These are phyloP conservation scores for Oegoconia quadripuncta DNA, from an alignment of 2,888 invertebrate genomes.

Conservation along the genomic window DNA sequence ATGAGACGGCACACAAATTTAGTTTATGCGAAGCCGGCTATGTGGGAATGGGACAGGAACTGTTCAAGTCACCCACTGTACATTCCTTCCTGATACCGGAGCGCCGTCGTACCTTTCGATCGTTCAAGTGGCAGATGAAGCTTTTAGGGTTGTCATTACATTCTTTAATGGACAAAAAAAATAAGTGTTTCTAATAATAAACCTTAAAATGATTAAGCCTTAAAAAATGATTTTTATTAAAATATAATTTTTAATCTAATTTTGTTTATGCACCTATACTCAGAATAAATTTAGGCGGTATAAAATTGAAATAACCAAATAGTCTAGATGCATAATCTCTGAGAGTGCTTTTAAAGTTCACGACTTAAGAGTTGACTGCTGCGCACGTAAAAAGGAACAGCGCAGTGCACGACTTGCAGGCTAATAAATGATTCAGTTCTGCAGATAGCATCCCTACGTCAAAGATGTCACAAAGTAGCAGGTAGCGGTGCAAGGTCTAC, in stretches of 20 bases:
- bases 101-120: constrained; percentile 77
- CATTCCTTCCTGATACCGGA: constrained; percentile 79
- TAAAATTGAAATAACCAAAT: neutral
- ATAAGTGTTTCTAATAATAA: neutral
- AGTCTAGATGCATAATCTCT: constrained; percentile 5
- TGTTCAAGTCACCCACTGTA: constrained; percentile 77
- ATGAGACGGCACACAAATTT: constrained; percentile 67
- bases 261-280: neutral
- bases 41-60: constrained; percentile 66
- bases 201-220: neutral
- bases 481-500: constrained; percentile 64
- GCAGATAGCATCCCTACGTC: constrained; percentile 58
- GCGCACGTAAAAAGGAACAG: constrained; percentile 9
- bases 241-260: neutral
- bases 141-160: constrained; percentile 67
- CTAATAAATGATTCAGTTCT: constrained; percentile 35
- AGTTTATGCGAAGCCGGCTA: constrained; percentile 71
- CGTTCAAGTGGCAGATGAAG: constrained; percentile 80
- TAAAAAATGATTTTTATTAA: neutral
- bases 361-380: neutral
- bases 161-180: neutral
- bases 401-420: constrained; percentile 14
- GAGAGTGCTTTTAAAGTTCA: constrained; percentile 6
- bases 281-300: neutral
- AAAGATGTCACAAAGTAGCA: constrained; percentile 76